Evolutionary conservation across 2,113 vertebrate species (phyloP), one percentile per base, ranked within the genome.

Genomic region (Taxidea taxus): DNA sequence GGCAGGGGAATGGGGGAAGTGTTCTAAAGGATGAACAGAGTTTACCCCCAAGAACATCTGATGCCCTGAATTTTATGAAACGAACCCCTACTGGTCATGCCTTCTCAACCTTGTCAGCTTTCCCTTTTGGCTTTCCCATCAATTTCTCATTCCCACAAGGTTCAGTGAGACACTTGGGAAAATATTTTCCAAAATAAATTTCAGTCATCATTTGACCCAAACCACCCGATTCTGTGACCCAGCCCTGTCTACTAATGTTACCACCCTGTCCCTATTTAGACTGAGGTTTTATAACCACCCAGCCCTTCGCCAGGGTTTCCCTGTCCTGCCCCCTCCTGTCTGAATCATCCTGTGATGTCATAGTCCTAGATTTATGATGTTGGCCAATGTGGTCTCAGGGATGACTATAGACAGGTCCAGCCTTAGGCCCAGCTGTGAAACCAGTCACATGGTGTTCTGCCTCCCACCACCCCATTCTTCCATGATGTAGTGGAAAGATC

Each of bases 131-230:
- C 62, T 90, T 90, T 77, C 66, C 84, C 62, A 47, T 37, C 49
- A 18, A 90, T 44, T 68, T 81, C 92, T 94, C 95, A 81, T 96
- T 94, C 96, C 97, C 97, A 91, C 95, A 93, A 68, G 66, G 49
- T 42, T 90, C 90, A 82, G 42, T 95, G 94, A 98, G 90, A 94
- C 87, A 88, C 96, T 95, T 82, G 96, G 97, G 96, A 97, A 97
- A 97, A 98, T 95, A 98, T 95, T 98, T 98, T 98, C 97, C 97
- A 98, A 97, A 98, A 98, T 93, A 97, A 91, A 94, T 88, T 84
- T 96, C 92, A 96, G 75, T 91, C 81, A 93, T 97, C 93, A 95
- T 98, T 97, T 89, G 81, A 92, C 81, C 87, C 87, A 91, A 92
- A 92, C 97, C 94, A 80, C 95, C 60, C 92, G 1, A 47, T 74